phyloP scores from a whole-genome alignment of 2,888 invertebrate species.

The Nemurella pictetii region DNA sequence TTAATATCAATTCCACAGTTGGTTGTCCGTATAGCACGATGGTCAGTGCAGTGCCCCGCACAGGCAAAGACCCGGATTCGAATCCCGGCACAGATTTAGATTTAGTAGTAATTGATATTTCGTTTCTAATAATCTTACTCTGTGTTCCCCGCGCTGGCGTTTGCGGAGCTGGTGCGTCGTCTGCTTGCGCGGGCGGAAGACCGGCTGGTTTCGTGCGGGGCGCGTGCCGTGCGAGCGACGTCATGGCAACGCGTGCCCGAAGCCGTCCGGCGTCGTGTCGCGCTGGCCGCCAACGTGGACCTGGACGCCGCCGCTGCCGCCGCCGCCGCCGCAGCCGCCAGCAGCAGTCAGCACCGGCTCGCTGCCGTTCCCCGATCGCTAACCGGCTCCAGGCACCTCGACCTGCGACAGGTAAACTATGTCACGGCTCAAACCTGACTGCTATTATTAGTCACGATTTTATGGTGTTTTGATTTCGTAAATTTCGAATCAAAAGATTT shows the following conservation, averaged over 20 bases:
- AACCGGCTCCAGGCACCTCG: conserved; percentile 49
- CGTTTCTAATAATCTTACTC: too few relatives aligned
- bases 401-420: conserved; percentile 50
- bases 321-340: conserved; percentile 41
- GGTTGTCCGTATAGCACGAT: too few relatives aligned
- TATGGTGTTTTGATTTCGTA: too few relatives aligned
- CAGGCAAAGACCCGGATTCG: too few relatives aligned
- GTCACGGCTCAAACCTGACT: too few relatives aligned
- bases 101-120: too few relatives aligned
- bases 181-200: conserved; percentile 70
- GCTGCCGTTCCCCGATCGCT: neutral
- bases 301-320: conserved; percentile 50
- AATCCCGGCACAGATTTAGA: too few relatives aligned
- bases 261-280: conserved; percentile 64
- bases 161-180: conserved; percentile 62
- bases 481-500: too few relatives aligned
- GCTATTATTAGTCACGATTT: too few relatives aligned
- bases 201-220: conserved; percentile 70
- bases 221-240: conserved; percentile 64
- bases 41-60: too few relatives aligned
- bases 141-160: conserved; percentile 54
- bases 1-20: too few relatives aligned
- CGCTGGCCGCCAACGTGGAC: conserved; percentile 62
- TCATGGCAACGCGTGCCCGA: conserved; percentile 68
- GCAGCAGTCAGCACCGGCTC: neutral